phyloP scores from a whole-genome alignment of 2,797 vertebrate species.

The Tragopan temminckii region DNA sequence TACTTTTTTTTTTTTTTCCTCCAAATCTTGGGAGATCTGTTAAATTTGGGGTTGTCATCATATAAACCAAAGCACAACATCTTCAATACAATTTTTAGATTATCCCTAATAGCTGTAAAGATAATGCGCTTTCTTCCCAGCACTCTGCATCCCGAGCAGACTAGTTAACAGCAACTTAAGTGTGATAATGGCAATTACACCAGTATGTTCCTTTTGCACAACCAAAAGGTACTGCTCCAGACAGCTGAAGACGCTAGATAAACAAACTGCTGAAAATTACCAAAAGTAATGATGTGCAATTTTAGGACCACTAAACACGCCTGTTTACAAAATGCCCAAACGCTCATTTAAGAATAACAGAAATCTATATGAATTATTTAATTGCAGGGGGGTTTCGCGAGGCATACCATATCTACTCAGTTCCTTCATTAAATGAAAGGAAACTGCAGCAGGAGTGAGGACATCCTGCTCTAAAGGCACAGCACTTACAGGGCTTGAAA shows the following conservation, averaged over 20 bases:
- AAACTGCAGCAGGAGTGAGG: slow-evolving; percentile 48
- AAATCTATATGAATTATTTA: slow-evolving; percentile 37
- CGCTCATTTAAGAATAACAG: slow-evolving; percentile 38
- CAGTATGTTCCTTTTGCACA: slow-evolving; percentile 64
- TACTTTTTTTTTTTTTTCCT: background rate
- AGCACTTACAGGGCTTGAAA: slow-evolving; percentile 20
- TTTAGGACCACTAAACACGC: slow-evolving; percentile 63
- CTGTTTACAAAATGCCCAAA: slow-evolving; percentile 60
- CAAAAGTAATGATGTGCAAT: slow-evolving; percentile 47
- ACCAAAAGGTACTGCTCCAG: slow-evolving; percentile 70
- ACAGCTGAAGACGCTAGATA: slow-evolving; percentile 69
- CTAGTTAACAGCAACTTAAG: slow-evolving; percentile 84
- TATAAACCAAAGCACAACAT: slow-evolving; percentile 68
- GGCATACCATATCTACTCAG: background rate
- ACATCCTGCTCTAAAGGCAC: slow-evolving; percentile 9
- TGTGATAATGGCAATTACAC: slow-evolving; percentile 78
- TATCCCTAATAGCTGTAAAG: slow-evolving; percentile 78
- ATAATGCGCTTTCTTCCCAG: slow-evolving; percentile 77
- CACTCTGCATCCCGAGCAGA: slow-evolving; percentile 76
- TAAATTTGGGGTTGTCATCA: slow-evolving; percentile 55
- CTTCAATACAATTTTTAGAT: slow-evolving; percentile 78
- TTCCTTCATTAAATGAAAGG: slow-evolving; percentile 59
- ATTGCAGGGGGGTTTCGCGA: background rate
- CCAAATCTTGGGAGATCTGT: slow-evolving; percentile 57
- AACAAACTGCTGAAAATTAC: slow-evolving; percentile 74